Conservation (phyloP, 2,113 vertebrate species). For the Ellobius talpinus region DNA sequence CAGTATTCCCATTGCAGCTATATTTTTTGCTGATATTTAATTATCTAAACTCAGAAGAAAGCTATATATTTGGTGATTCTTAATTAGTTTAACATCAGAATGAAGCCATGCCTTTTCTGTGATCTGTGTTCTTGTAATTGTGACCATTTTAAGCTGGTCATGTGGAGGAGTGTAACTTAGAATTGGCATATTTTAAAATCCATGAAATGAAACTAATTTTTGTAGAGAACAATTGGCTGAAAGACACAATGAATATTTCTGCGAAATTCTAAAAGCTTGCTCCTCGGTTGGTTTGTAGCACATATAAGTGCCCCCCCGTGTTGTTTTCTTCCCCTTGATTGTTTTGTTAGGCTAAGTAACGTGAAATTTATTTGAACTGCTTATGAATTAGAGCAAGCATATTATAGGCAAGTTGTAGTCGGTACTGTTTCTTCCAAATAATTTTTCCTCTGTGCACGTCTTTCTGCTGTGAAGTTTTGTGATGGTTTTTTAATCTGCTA, state of each 20-base stretch:
- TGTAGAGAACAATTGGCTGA: neutral
- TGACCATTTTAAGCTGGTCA: conserved; percentile 26
- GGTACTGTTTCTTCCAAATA: conserved; percentile 76
- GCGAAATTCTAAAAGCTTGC: conserved; percentile 13
- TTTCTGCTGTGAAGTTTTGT: conserved; percentile 80
- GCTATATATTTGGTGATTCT: conserved; percentile 3
- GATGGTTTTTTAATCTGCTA: conserved; percentile 12
- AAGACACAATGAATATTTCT: conserved; percentile 35
- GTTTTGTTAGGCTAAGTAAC: conserved; percentile 74
- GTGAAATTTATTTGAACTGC: conserved; percentile 73
- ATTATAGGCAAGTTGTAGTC: conserved; percentile 74
- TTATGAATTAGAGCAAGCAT: conserved; percentile 45
- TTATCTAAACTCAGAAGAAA: neutral
- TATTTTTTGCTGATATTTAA: neutral
- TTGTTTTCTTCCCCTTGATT: conserved; percentile 62
- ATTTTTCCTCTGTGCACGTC: conserved; percentile 73
- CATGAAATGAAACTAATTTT: conserved; percentile 29
- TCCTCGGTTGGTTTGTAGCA: conserved; percentile 40
- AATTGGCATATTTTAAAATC: conserved; percentile 48
- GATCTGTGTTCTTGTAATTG: conserved; percentile 3
- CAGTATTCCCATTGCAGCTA: neutral
- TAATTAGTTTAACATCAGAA: neutral
- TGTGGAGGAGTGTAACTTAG: conserved; percentile 46
- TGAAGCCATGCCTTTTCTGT: neutral
- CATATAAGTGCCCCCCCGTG: conserved; percentile 50